Evolutionary conservation across 2,888 invertebrate species (phyloP).

Genomic region (Corbicula japonica): DNA sequence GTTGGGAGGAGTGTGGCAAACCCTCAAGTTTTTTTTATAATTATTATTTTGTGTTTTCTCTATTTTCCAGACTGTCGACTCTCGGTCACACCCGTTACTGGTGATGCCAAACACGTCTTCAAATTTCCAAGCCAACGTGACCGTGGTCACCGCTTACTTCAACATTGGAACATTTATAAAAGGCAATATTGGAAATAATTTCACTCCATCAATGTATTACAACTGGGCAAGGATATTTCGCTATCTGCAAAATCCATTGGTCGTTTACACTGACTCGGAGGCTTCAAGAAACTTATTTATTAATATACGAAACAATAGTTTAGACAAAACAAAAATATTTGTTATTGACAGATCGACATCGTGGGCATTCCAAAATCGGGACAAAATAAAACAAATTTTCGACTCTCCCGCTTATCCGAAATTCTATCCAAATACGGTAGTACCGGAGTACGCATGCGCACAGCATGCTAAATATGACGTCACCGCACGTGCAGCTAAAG

Average conservation of each 20-base stretch:
- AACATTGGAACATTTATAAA: slow-evolving; percentile 69
- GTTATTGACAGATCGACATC: slow-evolving; percentile 54
- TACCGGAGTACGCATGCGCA: slow-evolving; percentile 72
- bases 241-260: slow-evolving; percentile 62
- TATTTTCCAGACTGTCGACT: too few species aligned
- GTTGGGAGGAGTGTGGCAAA: too few species aligned
- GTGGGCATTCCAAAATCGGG: slow-evolving; percentile 66
- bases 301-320: slow-evolving; percentile 30
- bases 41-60: too few species aligned
- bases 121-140: too few species aligned
- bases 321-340: slow-evolving; percentile 55
- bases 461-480: slow-evolving; percentile 74
- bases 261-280: slow-evolving; percentile 71
- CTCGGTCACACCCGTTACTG: too few species aligned
- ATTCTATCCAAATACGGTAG: slow-evolving; percentile 73
- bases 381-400: slow-evolving; percentile 61
- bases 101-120: too few species aligned
- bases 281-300: slow-evolving; percentile 46
- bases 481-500: slow-evolving; percentile 52
- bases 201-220: slow-evolving; percentile 52
- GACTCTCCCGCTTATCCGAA: slow-evolving; percentile 67
- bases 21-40: too few species aligned
- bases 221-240: slow-evolving; percentile 56
- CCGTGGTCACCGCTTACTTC: slow-evolving; percentile 74
- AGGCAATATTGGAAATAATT: slow-evolving; percentile 25